Evolutionary conservation across 23 tunicate species (phyloP).

Genomic region (Ascidia mentula): DNA sequence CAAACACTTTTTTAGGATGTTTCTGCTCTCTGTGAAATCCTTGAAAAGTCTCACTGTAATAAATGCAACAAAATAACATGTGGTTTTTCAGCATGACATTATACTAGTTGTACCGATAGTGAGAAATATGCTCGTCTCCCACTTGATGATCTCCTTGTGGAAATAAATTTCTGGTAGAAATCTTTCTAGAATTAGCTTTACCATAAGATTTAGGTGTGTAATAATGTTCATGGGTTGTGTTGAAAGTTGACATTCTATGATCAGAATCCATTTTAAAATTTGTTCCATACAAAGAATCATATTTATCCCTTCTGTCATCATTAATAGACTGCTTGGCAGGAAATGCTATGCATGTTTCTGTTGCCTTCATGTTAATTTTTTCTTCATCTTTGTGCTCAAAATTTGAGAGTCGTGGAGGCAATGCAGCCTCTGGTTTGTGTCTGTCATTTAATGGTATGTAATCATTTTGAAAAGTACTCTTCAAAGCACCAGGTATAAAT

Average conservation of each 20-base stretch:
- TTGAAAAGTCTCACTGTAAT: slow-evolving; percentile 15
- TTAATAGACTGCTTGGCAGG: slow-evolving; percentile 39
- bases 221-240: slow-evolving; percentile 55
- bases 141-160: slow-evolving; percentile 90
- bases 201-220: slow-evolving; percentile 41
- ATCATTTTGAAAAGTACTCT: slow-evolving; percentile 72
- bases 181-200: slow-evolving; percentile 23
- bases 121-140: slow-evolving; percentile 68
- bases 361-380: slow-evolving; percentile 47
- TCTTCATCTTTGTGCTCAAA: slow-evolving; percentile 75
- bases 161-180: slow-evolving; percentile 47
- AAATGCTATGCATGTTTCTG: slow-evolving; percentile 70
- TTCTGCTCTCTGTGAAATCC: slow-evolving; percentile 40
- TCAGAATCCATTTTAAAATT: slow-evolving; percentile 83
- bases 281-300: slow-evolving; percentile 67
- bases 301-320: slow-evolving; percentile 59
- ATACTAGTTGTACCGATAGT: slow-evolving; percentile 26
- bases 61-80: neutral
- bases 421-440: slow-evolving; percentile 47
- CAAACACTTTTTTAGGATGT: neutral
- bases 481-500: slow-evolving; percentile 41
- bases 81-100: neutral
- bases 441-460: slow-evolving; percentile 44
- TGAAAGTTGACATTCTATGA: slow-evolving; percentile 49
- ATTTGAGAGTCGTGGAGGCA: slow-evolving; percentile 56